phyloP scores from a whole-genome alignment of 1,140 invertebrate genomes.

The Paralvinella palmiformis region DNA sequence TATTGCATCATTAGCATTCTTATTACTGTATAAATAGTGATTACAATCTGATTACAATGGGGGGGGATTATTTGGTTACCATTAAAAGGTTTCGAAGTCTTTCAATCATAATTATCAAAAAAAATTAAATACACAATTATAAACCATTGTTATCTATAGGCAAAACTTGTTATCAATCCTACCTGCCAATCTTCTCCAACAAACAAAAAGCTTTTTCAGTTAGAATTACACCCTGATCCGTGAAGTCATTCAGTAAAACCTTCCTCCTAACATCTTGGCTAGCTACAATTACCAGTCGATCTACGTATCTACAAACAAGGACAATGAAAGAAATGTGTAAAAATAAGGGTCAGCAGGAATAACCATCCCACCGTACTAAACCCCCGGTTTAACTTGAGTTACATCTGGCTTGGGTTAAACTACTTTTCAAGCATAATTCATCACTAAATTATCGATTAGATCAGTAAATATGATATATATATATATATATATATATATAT shows the following conservation, averaged over 20 bases:
- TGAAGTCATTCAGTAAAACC: constrained; percentile 55
- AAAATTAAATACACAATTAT: neutral
- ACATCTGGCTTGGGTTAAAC: neutral
- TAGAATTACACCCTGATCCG: constrained; percentile 56
- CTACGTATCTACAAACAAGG: constrained; percentile 53
- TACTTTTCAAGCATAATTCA: neutral
- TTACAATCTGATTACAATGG: too few relatives aligned
- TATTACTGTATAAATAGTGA: too few relatives aligned
- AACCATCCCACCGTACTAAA: neutral
- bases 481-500: neutral
- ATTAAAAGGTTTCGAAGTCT: too few relatives aligned
- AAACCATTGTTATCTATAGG: too few relatives aligned
- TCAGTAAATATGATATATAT: constrained; percentile 24
- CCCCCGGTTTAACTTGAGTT: neutral
- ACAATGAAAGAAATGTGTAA: neutral
- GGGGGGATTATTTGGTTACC: too few relatives aligned
- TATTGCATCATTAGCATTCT: too few relatives aligned
- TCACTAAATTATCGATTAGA: constrained; percentile 27
- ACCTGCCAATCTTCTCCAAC: constrained; percentile 68
- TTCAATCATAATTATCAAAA: too few relatives aligned
- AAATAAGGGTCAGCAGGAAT: constrained; percentile 2
- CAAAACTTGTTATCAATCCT: neutral
- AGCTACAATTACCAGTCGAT: constrained; percentile 66
- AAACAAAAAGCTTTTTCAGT: constrained; percentile 62
- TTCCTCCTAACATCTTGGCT: constrained; percentile 58